Evolutionary conservation across 2,113 vertebrate species (phyloP), one percentile per base, ranked within the genome.

Genomic region (Leptodactylus fuscus): DNA sequence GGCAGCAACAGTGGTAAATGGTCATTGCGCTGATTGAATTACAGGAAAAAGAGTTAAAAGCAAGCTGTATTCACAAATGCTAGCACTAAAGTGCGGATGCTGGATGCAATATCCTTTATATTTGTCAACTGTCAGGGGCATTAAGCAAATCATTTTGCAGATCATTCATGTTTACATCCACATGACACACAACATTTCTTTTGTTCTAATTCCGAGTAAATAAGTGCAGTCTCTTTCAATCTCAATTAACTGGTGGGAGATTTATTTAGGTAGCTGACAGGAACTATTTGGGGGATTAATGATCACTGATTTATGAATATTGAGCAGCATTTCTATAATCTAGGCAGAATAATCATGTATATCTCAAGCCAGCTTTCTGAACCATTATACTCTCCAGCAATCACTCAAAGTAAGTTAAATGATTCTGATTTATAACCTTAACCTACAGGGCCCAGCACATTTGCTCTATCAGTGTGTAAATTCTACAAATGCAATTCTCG

Each of bases 391-490:
- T 91, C 89, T 87, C 78, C 55, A 83, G 90, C 93, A 93, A 94
- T 94, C 94, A 93, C 91, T 94, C 93, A 94, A 91, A 92, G 88
- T 89, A 92, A 89, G 92, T 92, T 95, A 95, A 95, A 90, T 90
- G 92, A 90, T 94, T 92, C 92, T 94, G 95, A 95, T 94, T 94
- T 92, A 96, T 92, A 95, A 93, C 92, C 93, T 93, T 93, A 91
- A 94, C 92, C 92, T 94, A 93, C 90, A 88, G 89, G 90, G 91
- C 89, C 91, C 91, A 91, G 90, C 93, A 91, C 91, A 91, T 92
- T 95, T 93, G 92, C 92, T 93, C 91, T 93, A 92, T 92, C 82
- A 55, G 92, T 91, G 91, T 92, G 91, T 92, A 93, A 92, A 93
- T 93, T 91, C 91, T 89, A 91, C 91, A 89, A 91, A 90, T 74